Evolutionary conservation across 2,113 vertebrate genomes (phyloP).

Genomic region (Cranoglanis bouderius): DNA sequence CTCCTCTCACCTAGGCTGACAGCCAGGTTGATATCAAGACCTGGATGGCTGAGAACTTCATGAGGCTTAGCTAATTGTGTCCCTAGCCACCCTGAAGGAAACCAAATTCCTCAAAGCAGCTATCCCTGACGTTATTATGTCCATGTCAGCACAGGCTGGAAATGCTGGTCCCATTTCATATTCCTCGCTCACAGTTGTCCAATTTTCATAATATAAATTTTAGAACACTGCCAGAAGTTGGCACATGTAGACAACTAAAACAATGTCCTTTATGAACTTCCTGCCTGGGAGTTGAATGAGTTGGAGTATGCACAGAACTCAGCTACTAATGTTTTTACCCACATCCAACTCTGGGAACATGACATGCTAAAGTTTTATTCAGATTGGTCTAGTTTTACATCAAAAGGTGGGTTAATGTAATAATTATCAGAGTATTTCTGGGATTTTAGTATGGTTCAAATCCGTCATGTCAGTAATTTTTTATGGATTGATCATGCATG

Average conservation of each 20-base stretch:
- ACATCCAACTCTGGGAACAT: not conserved
- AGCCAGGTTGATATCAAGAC: constrained; percentile 18
- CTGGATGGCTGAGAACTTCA: constrained; percentile 1
- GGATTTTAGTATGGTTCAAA: not conserved
- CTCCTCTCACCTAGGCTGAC: not conserved
- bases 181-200: not conserved
- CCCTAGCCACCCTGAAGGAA: constrained; percentile 1
- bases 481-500: not conserved
- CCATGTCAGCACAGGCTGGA: not conserved
- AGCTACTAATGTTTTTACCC: not conserved
- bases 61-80: constrained; percentile 27
- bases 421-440: not conserved
- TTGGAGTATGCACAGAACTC: not conserved
- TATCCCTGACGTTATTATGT: not conserved
- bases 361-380: not conserved
- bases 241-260: not conserved
- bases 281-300: not conserved
- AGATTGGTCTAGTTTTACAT: not conserved
- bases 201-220: not conserved
- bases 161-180: not conserved
- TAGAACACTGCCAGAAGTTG: not conserved
- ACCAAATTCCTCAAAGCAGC: not conserved
- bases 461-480: not conserved
- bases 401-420: not conserved
- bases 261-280: not conserved